phyloP scores from a whole-genome alignment of 2,888 invertebrate genomes.

The Aphelenchoides bicaudatus region DNA sequence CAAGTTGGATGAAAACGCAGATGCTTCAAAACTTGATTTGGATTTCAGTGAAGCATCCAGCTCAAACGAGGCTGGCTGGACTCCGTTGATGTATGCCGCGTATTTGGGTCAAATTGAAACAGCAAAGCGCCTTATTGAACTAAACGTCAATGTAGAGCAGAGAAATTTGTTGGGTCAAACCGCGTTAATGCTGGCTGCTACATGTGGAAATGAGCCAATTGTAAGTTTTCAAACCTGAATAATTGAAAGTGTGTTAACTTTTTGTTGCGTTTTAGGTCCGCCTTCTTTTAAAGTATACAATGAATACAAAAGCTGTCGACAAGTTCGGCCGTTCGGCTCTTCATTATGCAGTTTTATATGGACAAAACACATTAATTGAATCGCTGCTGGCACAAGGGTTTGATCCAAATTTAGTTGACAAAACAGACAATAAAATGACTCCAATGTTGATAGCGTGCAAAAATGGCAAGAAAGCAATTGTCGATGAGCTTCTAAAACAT shows the following conservation, averaged over 20 bases:
- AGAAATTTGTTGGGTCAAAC: constrained; percentile 33
- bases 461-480: neutral
- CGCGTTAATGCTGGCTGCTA: constrained; percentile 64
- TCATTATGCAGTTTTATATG: constrained; percentile 52
- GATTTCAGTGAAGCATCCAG: neutral
- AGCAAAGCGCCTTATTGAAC: constrained; percentile 66
- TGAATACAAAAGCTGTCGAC: constrained; percentile 62
- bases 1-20: neutral
- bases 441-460: constrained; percentile 48
- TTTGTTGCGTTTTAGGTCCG: constrained; percentile 18
- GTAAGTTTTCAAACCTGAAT: constrained; percentile 56
- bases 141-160: constrained; percentile 39
- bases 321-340: constrained; percentile 60
- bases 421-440: constrained; percentile 37
- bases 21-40: constrained; percentile 1
- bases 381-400: constrained; percentile 59
- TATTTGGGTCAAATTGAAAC: constrained; percentile 86
- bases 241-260: neutral
- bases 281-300: constrained; percentile 57
- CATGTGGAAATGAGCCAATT: constrained; percentile 65
- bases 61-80: constrained; percentile 84
- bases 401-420: constrained; percentile 35
- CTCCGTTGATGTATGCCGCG: constrained; percentile 89
- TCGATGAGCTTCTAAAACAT: constrained; percentile 9
- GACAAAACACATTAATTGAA: constrained; percentile 31